phyloP scores from a whole-genome alignment of 2,888 invertebrate genomes.

The Drosophila paranaensis region DNA sequence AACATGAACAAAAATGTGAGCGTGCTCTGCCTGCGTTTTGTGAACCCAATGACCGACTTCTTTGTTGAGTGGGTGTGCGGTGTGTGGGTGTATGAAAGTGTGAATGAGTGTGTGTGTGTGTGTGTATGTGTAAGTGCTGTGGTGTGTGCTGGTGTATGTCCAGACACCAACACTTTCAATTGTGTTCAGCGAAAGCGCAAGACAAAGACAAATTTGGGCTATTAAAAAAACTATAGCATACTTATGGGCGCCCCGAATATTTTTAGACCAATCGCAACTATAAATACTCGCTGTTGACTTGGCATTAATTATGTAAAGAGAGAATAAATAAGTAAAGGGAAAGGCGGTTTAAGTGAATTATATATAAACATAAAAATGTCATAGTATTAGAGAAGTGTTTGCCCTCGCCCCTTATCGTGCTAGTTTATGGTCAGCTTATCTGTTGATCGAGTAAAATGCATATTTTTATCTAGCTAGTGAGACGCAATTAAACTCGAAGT shows the following conservation, averaged over 20 bases:
- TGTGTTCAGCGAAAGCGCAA: constrained; percentile 41
- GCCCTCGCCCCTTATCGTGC: background rate
- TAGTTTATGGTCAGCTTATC: constrained; percentile 10
- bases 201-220: constrained; percentile 29
- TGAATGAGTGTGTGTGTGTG: constrained; percentile 10
- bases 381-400: background rate
- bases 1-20: constrained; percentile 52
- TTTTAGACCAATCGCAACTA: background rate
- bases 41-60: constrained; percentile 70
- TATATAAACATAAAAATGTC: constrained; percentile 17
- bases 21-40: constrained; percentile 57
- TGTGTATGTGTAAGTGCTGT: background rate
- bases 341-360: background rate
- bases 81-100: background rate
- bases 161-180: constrained; percentile 57
- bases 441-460: constrained; percentile 21
- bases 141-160: constrained; percentile 3
- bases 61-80: constrained; percentile 38
- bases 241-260: background rate
- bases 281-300: background rate
- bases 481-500: constrained; percentile 47
- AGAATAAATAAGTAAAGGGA: background rate
- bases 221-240: constrained; percentile 20
- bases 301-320: background rate
- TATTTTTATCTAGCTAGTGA: constrained; percentile 15